phyloP scores from a whole-genome alignment of 2,113 vertebrate genomes.

The Xenopus tropicalis region DNA sequence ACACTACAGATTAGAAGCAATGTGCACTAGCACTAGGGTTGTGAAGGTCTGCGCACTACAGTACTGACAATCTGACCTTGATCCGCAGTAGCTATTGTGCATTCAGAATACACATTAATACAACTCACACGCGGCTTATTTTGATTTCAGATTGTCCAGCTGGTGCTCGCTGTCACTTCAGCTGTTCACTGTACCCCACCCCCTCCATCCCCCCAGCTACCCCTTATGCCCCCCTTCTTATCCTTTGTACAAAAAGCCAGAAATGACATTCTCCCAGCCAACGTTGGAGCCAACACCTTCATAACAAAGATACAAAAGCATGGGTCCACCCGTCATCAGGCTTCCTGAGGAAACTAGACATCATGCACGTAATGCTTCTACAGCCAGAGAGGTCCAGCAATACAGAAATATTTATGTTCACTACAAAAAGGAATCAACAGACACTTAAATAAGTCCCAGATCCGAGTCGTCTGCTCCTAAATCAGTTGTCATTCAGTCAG shows the following conservation, averaged over 20 bases:
- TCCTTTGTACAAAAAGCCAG: conserved; percentile 56
- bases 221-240: conserved; percentile 22
- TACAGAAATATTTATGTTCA: neutral
- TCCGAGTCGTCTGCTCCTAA: too few relatives aligned
- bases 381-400: neutral
- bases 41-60: too few relatives aligned
- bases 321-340: conserved; percentile 23
- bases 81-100: conserved; percentile 49
- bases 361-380: neutral
- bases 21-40: too few relatives aligned
- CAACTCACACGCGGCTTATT: conserved; percentile 61
- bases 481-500: too few relatives aligned
- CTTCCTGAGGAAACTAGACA: conserved; percentile 37
- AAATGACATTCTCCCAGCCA: conserved; percentile 30
- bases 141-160: conserved; percentile 60
- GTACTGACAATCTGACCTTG: conserved; percentile 52
- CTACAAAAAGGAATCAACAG: neutral
- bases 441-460: too few relatives aligned
- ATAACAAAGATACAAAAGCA: conserved; percentile 9
- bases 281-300: conserved; percentile 23
- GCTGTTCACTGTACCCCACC: conserved; percentile 52
- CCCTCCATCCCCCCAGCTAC: neutral
- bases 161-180: conserved; percentile 61
- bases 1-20: too few relatives aligned
- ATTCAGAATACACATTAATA: conserved; percentile 56